These are phyloP conservation scores for Emydocephalus ijimae DNA, from an alignment of 2,113 vertebrate genomes.

Conservation along the genomic window DNA sequence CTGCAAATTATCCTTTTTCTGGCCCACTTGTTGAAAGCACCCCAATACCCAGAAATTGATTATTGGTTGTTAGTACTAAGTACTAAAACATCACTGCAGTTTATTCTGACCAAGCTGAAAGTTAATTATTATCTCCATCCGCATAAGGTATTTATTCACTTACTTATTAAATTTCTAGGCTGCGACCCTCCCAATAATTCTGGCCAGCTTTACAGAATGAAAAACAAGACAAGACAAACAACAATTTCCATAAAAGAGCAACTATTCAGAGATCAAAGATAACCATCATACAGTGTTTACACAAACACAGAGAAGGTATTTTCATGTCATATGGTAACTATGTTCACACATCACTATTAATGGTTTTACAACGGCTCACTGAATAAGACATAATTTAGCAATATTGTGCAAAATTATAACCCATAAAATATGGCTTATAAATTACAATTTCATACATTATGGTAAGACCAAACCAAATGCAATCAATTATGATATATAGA, in stretches of 20 bases:
- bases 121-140: not conserved
- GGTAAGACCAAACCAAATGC: not conserved
- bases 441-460: not conserved
- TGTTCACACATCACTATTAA: not conserved
- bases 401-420: not conserved
- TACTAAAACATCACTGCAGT: not conserved
- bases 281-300: not conserved
- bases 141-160: not conserved
- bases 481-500: not conserved
- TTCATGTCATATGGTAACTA: not conserved
- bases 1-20: not conserved
- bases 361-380: not conserved
- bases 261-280: not conserved
- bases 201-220: not conserved
- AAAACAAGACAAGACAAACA: not conserved
- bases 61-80: not conserved
- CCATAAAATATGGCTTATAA: not conserved
- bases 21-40: not conserved
- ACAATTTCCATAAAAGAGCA: not conserved
- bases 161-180: not conserved
- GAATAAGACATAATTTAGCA: not conserved
- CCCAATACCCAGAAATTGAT: not conserved
- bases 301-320: not conserved
- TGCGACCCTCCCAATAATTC: not conserved
- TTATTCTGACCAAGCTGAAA: not conserved